Percentiles rank a stretch among this genome's conserved stretches.
Conservation (phyloP, 2,888 invertebrate species). For the Neoascia interrupta region DNA sequence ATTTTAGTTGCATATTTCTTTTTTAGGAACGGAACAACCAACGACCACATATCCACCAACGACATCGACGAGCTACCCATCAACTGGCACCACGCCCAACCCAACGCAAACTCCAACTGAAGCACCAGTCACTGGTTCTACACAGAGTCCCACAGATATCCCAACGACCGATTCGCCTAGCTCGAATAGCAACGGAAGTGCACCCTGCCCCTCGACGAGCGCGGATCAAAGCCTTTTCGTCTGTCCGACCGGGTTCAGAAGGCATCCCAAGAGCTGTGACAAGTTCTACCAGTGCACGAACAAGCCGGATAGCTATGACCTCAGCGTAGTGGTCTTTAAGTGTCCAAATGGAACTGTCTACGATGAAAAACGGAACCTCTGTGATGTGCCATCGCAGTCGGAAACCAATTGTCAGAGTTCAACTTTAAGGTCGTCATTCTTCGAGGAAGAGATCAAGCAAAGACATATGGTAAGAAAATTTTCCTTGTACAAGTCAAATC, state of each 20-base stretch:
- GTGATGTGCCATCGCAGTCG: conserved; percentile 83
- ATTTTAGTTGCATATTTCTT: neutral
- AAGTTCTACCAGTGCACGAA: conserved; percentile 91
- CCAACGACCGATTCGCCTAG: conserved; percentile 21
- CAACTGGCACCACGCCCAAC: conserved; percentile 16
- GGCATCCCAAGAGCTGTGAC: conserved; percentile 91
- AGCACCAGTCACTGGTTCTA: conserved; percentile 50
- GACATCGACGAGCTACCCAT: conserved; percentile 37
- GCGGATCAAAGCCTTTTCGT: conserved; percentile 86
- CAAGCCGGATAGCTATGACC: conserved; percentile 83
- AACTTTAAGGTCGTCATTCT: conserved; percentile 70
- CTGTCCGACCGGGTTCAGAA: conserved; percentile 90
- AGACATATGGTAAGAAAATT: conserved; percentile 74
- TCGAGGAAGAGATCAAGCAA: conserved; percentile 72
- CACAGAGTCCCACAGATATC: conserved; percentile 29
- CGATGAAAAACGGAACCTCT: conserved; percentile 86
- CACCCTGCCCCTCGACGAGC: conserved; percentile 74
- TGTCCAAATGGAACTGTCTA: conserved; percentile 90
- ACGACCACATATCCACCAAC: conserved; percentile 16
- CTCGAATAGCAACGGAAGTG: conserved; percentile 55
- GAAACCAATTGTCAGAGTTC: conserved; percentile 74
- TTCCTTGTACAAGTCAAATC: neutral
- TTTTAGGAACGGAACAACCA: conserved; percentile 23
- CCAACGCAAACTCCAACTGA: conserved; percentile 31
- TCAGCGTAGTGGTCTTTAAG: conserved; percentile 87